These are phyloP conservation scores for Anguilla japonica DNA, from an alignment of 2,113 vertebrate genomes.

Conservation along the genomic window DNA sequence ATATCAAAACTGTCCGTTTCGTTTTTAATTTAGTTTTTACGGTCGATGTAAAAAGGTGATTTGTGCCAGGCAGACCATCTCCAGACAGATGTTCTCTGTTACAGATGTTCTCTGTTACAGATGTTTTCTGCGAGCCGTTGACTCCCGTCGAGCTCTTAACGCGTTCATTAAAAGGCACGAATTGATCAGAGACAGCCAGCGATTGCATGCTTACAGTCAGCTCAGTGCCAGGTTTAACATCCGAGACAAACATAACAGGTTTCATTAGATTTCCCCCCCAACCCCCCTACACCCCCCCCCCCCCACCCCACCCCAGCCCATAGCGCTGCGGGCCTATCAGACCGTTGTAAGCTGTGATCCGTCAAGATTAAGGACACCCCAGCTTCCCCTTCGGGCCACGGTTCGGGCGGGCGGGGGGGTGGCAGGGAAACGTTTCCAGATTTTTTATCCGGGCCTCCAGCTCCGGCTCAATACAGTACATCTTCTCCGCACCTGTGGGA, in stretches of 20 bases:
- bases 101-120: background rate
- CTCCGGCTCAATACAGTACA: background rate
- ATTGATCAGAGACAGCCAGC: background rate
- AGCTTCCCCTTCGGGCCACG: background rate
- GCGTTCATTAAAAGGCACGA: background rate
- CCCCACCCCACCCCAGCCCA: too few relatives aligned
- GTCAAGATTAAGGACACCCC: background rate
- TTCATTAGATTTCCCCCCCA: background rate
- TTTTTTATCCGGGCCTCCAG: background rate
- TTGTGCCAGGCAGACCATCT: conserved; percentile 14
- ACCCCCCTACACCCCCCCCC: too few relatives aligned
- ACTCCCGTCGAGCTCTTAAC: background rate
- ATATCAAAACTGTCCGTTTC: background rate
- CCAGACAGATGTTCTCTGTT: background rate
- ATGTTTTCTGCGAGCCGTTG: background rate
- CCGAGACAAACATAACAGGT: conserved; percentile 5
- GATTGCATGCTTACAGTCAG: background rate
- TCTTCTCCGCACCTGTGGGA: conserved; percentile 1
- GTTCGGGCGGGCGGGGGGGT: background rate
- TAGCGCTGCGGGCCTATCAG: background rate
- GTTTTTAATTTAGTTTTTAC: background rate
- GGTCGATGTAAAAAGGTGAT: background rate
- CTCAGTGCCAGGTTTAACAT: background rate
- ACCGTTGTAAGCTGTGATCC: background rate
- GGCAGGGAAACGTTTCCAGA: background rate